phyloP scores from a whole-genome alignment of 1,140 invertebrate genomes.

The Nasonia vitripennis region DNA sequence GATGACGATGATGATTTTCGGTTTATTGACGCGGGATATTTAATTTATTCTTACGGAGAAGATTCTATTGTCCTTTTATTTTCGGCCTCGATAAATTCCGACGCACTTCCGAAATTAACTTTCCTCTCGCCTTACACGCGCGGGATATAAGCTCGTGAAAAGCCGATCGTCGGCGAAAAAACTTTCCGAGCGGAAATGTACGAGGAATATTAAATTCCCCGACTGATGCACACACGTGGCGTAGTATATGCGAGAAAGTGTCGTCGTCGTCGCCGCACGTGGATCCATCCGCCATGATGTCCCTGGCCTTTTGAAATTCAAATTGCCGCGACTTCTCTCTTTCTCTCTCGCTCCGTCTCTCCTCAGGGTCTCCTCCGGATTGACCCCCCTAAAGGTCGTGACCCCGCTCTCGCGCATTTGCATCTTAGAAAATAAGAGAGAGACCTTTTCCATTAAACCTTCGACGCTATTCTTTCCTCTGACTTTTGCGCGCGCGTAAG shows the following conservation, averaged over 20 bases:
- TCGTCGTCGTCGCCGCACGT: not conserved
- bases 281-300: slow-evolving; percentile 11
- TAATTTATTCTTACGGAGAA: not conserved
- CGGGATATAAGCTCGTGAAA: too few species aligned
- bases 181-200: not conserved
- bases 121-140: not conserved
- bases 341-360: not conserved
- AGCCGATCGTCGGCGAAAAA: slow-evolving; percentile 19
- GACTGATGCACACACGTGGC: not conserved
- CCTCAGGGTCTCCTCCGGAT: not conserved
- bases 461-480: not conserved
- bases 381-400: slow-evolving; percentile 35
- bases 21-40: not conserved
- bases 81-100: not conserved
- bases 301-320: slow-evolving; percentile 47
- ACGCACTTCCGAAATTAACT: not conserved
- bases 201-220: slow-evolving; percentile 11
- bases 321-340: not conserved
- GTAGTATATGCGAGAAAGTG: not conserved
- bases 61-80: too few species aligned
- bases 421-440: slow-evolving; percentile 29
- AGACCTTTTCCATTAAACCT: not conserved
- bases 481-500: not conserved
- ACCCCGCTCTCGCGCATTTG: not conserved
- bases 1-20: not conserved